Conservation (phyloP, 2,888 invertebrate species). For the Rotaria sp. region DNA sequence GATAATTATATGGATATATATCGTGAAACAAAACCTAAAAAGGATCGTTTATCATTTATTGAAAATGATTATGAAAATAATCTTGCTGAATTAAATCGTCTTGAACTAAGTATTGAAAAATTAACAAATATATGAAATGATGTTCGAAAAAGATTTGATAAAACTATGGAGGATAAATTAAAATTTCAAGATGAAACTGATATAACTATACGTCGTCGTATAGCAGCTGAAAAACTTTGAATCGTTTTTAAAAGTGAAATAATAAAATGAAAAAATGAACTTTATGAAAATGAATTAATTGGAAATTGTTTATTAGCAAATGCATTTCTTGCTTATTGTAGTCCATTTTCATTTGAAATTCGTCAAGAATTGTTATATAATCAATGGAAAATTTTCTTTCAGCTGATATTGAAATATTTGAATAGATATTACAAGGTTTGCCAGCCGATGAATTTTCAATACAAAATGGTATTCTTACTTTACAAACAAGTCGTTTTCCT, state of each 20-base stretch:
- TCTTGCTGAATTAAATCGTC: neutral
- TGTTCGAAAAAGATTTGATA: conserved; percentile 69
- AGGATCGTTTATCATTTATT: conserved; percentile 29
- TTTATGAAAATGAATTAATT: conserved; percentile 67
- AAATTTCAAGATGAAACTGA: conserved; percentile 71
- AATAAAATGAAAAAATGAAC: conserved; percentile 66
- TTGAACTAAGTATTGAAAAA: neutral
- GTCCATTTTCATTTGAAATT: conserved; percentile 80
- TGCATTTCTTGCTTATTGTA: conserved; percentile 75
- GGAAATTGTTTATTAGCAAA: conserved; percentile 76
- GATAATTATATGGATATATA: conserved; percentile 73
- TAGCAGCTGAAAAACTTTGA: conserved; percentile 79
- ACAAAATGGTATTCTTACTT: conserved; percentile 81
- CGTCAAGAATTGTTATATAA: conserved; percentile 72
- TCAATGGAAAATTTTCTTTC: conserved; percentile 76
- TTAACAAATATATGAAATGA: conserved; percentile 66
- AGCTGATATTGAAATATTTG: conserved; percentile 76
- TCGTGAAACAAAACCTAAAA: conserved; percentile 61
- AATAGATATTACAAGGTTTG: conserved; percentile 77
- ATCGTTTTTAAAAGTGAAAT: conserved; percentile 77
- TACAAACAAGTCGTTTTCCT: conserved; percentile 72
- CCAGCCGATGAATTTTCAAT: conserved; percentile 82
- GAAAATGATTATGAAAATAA: neutral
- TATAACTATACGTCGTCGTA: conserved; percentile 69
- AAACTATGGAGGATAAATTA: conserved; percentile 66